Evolutionary conservation across 2,888 invertebrate species (phyloP).

Genomic region (Eristalis intricaria): DNA sequence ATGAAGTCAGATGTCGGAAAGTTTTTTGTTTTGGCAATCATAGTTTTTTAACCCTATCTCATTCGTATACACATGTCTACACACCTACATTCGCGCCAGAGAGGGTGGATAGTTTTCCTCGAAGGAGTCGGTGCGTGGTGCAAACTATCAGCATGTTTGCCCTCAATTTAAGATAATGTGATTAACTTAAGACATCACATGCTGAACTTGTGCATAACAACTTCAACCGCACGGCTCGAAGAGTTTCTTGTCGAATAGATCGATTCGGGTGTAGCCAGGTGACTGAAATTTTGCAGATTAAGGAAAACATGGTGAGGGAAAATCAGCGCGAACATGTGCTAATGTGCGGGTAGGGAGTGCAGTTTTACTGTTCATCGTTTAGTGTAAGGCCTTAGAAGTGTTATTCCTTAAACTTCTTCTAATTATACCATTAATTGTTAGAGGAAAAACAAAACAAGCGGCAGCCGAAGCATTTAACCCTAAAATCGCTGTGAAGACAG

Average conservation of each 20-base stretch:
- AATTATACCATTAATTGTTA: no score
- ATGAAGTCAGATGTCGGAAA: constrained; percentile 36
- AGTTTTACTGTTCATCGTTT: no score
- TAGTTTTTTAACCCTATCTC: not conserved
- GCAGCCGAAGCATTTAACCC: not conserved
- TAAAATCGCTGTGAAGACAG: no score
- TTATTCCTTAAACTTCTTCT: no score
- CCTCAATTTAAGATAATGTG: not conserved
- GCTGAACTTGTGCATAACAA: not conserved
- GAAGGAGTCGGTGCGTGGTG: not conserved
- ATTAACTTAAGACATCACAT: not conserved
- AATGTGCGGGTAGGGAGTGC: no score
- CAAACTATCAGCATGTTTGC: not conserved
- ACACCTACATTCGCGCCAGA: not conserved
- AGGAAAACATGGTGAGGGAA: not conserved
- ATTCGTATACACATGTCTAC: not conserved
- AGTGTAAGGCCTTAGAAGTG: no score
- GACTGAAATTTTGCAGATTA: no score
- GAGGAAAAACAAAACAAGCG: no score
- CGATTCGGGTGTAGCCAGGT: not conserved
- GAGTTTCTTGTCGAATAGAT: not conserved
- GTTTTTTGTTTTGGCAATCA: not conserved
- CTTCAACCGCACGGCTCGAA: not conserved
- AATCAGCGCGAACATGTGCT: not conserved
- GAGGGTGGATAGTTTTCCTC: not conserved